Evolutionary conservation across 2,797 vertebrate species (phyloP), one percentile per base, ranked within the genome.

Genomic region (Acrossocheilus fasciatus): DNA sequence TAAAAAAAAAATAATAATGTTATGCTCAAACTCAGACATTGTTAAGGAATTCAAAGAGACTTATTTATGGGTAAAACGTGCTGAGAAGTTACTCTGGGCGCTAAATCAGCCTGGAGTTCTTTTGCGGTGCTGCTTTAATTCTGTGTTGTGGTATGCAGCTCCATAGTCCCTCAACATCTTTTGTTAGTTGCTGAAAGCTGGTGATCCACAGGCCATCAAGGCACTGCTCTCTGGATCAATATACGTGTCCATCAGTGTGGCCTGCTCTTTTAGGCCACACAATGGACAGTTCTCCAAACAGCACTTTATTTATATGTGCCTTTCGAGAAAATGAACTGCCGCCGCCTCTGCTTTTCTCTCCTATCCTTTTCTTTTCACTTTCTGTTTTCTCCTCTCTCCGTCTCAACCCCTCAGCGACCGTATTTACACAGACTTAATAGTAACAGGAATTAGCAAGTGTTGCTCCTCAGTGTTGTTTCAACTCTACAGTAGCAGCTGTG

Each of bases 141-240:
- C 77, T 91, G 91, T 92, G 93, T 94, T 88, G 90, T 89, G 89
- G 50, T 74, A 88, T 88, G 91, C 89, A 90, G 93, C 91, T 93
- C 92, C 92, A 90, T 94, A 93, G 91, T 93, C 92, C 84, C 92
- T 94, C 92, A 89, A 90, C 93, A 92, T 82, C 94, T 91, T 96
- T 96, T 96, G 94, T 96, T 93, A 85, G 10, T 0, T 23, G 1
- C 91, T 95, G 93, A 95, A 95, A 94, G 94, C 94, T 89, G 91
- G 91, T 88, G 89, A 93, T 93, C 93, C 93, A 84, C 89, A 86
- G 93, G 93, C 93, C 93, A 93, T 95, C 93, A 76, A 93, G 93
- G 92, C 93, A 90, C 54, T 89, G 92, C 91, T 94, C 95, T 94
- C 94, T 92, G 92, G 94, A 95, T 96, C 95, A 96, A 95, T 96